Percentiles rank a stretch among this genome's conserved stretches.
Evolutionary conservation across 2,888 invertebrate genomes (phyloP).

Genomic region (Clanis bilineata): DNA sequence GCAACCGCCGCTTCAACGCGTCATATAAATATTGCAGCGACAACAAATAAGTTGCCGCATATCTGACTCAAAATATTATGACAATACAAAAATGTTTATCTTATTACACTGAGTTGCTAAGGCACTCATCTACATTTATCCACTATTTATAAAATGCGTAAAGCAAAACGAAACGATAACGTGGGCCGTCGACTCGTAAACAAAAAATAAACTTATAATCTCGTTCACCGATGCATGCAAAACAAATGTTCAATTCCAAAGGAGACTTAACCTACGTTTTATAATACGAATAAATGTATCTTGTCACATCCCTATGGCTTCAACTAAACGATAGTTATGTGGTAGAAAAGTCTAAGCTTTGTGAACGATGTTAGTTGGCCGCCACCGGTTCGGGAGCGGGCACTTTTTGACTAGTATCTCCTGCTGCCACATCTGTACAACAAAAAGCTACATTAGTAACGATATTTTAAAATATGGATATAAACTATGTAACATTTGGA

Average conservation of each 20-base stretch:
- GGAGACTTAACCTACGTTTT: slow-evolving; percentile 70
- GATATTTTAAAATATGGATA: background rate
- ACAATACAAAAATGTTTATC: slow-evolving; percentile 33
- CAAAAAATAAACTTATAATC: slow-evolving; percentile 48
- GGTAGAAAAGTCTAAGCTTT: slow-evolving; percentile 63
- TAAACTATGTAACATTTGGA: too few relatives aligned
- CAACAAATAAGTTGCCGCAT: slow-evolving; percentile 4
- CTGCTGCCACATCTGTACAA: slow-evolving; percentile 52
- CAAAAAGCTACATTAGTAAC: slow-evolving; percentile 16
- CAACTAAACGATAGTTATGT: slow-evolving; percentile 46
- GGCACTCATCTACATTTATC: slow-evolving; percentile 77
- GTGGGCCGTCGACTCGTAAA: slow-evolving; percentile 41
- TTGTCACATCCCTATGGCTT: slow-evolving; percentile 72
- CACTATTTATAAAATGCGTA: slow-evolving; percentile 65
- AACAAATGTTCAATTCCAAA: slow-evolving; percentile 74
- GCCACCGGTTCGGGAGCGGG: slow-evolving; percentile 47
- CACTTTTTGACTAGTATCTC: slow-evolving; percentile 57
- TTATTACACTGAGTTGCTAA: slow-evolving; percentile 77
- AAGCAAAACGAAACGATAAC: slow-evolving; percentile 53
- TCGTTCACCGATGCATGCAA: slow-evolving; percentile 71
- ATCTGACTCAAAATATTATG: slow-evolving; percentile 29
- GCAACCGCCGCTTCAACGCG: slow-evolving; percentile 35
- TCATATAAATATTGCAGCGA: slow-evolving; percentile 19
- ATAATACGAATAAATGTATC: slow-evolving; percentile 76
- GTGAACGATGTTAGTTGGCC: slow-evolving; percentile 56